phyloP scores from a whole-genome alignment of 2,113 vertebrate species.

The Oceanodroma tethys region DNA sequence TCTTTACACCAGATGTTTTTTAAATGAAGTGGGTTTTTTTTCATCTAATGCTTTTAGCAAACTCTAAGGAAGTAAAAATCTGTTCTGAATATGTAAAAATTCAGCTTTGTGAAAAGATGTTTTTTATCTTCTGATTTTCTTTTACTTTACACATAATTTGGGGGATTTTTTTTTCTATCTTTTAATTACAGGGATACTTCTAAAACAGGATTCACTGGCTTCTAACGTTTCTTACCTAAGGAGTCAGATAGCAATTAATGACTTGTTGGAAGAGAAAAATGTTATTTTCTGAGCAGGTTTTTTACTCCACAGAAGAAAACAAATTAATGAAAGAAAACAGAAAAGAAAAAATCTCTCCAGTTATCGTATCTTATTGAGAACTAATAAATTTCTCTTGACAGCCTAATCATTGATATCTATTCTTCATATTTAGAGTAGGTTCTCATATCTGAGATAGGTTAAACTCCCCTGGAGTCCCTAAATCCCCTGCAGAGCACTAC shows the following conservation, averaged over 20 bases:
- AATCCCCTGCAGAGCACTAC: neutral
- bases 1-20: constrained; percentile 45
- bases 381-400: neutral
- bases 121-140: neutral
- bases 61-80: constrained; percentile 7
- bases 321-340: neutral
- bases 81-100: neutral
- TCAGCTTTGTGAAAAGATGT: neutral
- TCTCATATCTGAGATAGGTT: neutral
- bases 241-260: neutral
- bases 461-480: neutral
- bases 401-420: neutral
- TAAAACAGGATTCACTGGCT: neutral
- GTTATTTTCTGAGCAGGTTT: neutral
- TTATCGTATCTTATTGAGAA: neutral
- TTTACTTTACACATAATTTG: neutral
- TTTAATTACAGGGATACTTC: neutral
- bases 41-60: constrained; percentile 41
- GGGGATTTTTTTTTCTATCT: neutral
- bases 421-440: neutral
- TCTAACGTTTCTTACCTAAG: neutral
- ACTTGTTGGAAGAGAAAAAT: neutral
- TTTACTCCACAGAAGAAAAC: neutral
- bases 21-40: neutral
- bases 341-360: neutral